Base-by-base conservation (phyloP, 2,113 vertebrate genomes). In the Atlantisia rogersi region DNA sequence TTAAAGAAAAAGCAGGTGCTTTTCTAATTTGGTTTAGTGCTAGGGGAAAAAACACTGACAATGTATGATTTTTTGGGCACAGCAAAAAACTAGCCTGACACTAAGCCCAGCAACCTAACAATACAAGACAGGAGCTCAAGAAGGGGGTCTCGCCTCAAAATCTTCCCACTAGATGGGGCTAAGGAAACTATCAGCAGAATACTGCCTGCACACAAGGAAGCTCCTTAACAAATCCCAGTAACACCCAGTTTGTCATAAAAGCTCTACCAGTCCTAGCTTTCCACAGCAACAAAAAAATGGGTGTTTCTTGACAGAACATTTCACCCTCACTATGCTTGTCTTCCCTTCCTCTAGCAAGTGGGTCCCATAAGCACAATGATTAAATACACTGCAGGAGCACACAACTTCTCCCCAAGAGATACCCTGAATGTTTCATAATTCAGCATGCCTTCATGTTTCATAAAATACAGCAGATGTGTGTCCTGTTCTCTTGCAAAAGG, bases 121-220 rank as follows among this genome's bases (percentile, higher is more conserved):
- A 1, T 1, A 21, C 12, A 26, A 42, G 48, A 44, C 4, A 16
- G 53, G 16, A 42, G 21, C 22, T 73, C 35, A 69, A 9, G 1
- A 0, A 39, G 0, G 2, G 14, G 14, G 4, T 8, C 42, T 24
- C 32, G 22, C 3, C 0, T 46, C 76, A 24, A 21, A 53, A 20
- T 11, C 40, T 35, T 86, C 39, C 84, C 93, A 74, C 71, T 82
- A 93, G 82, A 82, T 77, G 71, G 88, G 77, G 85, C 55, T n/a
- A 62, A 46, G 39, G 12, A 69, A 93, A 58, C 0, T 0, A 80
- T 29, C 5, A 88, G 70, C 40, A 77, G 69, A 71, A 88, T n/a
- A 40, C 24, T 10, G 9, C 44, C 20, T 7, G 20, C n/a, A 21
- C 25, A 12, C 16, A 13, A 56, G 26, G 22, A 62, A 74, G 28